Evolutionary conservation across 1,140 invertebrate species (phyloP).

Genomic region (Drosophila triauraria): DNA sequence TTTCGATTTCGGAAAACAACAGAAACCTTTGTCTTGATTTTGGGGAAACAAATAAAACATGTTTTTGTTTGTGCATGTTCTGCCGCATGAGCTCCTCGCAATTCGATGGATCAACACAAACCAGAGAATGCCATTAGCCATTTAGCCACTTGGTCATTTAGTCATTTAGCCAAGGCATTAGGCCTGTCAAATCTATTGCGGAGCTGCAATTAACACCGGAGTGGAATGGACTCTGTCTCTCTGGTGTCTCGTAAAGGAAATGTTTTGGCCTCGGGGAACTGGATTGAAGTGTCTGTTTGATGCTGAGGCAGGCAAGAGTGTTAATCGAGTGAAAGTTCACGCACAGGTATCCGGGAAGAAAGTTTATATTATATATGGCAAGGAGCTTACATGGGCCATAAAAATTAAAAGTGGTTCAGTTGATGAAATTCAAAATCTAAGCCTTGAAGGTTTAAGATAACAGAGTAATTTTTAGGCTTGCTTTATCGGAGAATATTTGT

Average conservation of each 20-base stretch:
- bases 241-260: conserved; percentile 27
- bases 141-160: neutral
- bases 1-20: conserved; percentile 56
- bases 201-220: conserved; percentile 16
- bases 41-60: conserved; percentile 51
- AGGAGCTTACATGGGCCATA: neutral
- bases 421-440: neutral
- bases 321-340: conserved; percentile 46
- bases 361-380: neutral
- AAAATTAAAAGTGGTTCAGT: neutral
- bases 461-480: too few relatives aligned
- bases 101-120: neutral
- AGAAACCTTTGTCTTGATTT: conserved; percentile 36
- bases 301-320: neutral
- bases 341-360: conserved; percentile 38
- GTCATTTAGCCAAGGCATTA: conserved; percentile 22
- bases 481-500: too few relatives aligned
- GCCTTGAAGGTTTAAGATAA: neutral
- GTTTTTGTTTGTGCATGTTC: conserved; percentile 62
- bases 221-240: conserved; percentile 16
- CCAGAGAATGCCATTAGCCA: conserved; percentile 43
- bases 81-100: conserved; percentile 38
- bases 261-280: conserved; percentile 24
- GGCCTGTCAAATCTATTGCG: conserved; percentile 36
- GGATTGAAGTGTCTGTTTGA: conserved; percentile 36